Base-by-base conservation (phyloP, 2,888 invertebrate genomes). In the Chaetogeoica ovagalla region DNA sequence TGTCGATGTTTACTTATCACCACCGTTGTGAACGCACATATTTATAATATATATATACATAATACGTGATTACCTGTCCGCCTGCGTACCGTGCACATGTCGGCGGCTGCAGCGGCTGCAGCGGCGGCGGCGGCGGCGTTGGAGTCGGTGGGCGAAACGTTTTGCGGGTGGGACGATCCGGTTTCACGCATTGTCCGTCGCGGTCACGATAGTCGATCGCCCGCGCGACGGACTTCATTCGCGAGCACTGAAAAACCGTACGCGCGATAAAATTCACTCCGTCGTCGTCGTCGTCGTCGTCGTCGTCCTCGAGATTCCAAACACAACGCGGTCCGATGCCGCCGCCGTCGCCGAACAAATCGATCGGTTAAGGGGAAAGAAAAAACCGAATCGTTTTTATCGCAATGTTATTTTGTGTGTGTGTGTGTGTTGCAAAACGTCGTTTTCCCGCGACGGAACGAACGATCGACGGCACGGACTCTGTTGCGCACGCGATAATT, bases 41-140 rank as follows among this genome's bases (percentile, higher is more conserved):
- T n/a, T n/a, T n/a, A n/a, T n/a, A n/a, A n/a, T n/a, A n/a, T n/a
- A n/a, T n/a, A n/a, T n/a, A n/a, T n/a, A n/a, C n/a, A 11, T 13
- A 3, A 13, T 52, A 4, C 55, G 55, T 17, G 1, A 1, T 66
- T 76, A 76, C 76, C 76, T 76, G 76, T 76, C 21, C 76, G 76
- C 60, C 68, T 59, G 43, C 68, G 76, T 30, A 60, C 68, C 59
- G 76, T 30, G 48, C 60, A 60, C 68, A 76, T 76, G 8, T 5
- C 52, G 68, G 23, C 21, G 7, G 55, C 13, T 19, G 43, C 9
- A 15, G 15, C 48, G 59, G 76, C 76, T n/a, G 59, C 30, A 59
- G 23, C 21, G 13, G 55, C 13, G n/a, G 43, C 9, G n/a, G 15
- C 48, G 59, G 76, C 68, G 59, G n/a, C 6, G 55, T 63, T 63